Percentiles rank a stretch among this genome's conserved stretches.
Conservation (phyloP, 2,113 vertebrate species). For the Marcusenius ussheri region DNA sequence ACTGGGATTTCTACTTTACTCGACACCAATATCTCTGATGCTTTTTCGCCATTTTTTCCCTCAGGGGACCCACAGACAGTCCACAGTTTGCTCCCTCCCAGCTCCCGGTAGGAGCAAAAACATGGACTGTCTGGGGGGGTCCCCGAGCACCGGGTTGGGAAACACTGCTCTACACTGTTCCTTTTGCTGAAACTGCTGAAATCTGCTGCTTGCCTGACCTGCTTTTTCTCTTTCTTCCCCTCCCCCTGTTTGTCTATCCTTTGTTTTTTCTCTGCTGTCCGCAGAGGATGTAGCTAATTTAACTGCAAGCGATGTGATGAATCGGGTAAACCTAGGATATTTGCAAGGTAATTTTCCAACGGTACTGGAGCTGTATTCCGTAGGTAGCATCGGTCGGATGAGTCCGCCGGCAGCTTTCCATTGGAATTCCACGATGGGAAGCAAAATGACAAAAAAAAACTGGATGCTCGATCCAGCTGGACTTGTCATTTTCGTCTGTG, state of each 20-base stretch:
- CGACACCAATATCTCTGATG: neutral
- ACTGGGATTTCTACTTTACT: neutral
- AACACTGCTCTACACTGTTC: neutral
- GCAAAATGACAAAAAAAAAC: neutral
- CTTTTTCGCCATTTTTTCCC: neutral
- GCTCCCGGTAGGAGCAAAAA: neutral
- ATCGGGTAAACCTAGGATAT: conserved; percentile 99
- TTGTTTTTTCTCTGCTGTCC: conserved; percentile 61
- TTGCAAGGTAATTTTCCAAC: conserved; percentile 90
- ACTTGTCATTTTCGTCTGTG: neutral
- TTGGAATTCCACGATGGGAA: neutral
- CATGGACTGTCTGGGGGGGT: neutral
- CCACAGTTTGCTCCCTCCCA: neutral
- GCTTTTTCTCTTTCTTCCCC: conserved; percentile 52
- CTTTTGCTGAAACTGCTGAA: conserved; percentile 34
- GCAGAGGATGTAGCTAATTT: conserved; percentile 99
- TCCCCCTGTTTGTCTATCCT: conserved; percentile 64
- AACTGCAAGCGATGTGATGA: conserved; percentile 99
- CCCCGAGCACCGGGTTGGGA: neutral
- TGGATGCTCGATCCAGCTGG: neutral
- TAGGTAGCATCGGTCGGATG: conserved; percentile 40
- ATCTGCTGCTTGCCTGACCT: conserved; percentile 60
- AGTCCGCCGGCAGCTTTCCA: neutral
- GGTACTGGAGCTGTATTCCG: conserved; percentile 40
- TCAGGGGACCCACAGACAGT: neutral